phyloP scores from a whole-genome alignment of 2,888 invertebrate species.

The Pterostichus madidus region DNA sequence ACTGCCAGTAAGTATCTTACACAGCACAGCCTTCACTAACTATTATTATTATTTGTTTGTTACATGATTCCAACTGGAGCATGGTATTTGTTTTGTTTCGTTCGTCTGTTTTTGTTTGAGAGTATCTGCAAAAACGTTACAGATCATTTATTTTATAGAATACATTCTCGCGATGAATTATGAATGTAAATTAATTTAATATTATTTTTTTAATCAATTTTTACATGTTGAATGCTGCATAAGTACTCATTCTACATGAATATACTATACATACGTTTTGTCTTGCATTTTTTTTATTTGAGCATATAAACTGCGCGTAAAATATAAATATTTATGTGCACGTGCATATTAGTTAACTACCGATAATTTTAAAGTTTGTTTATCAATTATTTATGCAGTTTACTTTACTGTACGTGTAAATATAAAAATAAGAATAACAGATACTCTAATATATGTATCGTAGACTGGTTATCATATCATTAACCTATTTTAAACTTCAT shows the following conservation, averaged over 20 bases:
- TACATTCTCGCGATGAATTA: no score
- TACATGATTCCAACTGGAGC: constrained; percentile 6
- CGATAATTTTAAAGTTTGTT: not conserved
- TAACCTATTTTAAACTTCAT: constrained; percentile 13
- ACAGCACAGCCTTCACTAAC: constrained; percentile 54
- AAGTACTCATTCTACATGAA: no score
- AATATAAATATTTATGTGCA: not conserved
- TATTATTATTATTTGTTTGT: constrained; percentile 21
- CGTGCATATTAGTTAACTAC: not conserved
- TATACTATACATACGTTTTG: no score
- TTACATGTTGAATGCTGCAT: no score
- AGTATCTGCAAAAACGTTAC: constrained; percentile 17
- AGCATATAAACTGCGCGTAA: no score
- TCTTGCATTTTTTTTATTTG: no score
- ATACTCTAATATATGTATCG: constrained; percentile 20
- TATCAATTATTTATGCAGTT: no score
- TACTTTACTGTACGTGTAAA: no score
- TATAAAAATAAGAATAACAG: not conserved
- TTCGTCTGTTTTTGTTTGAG: constrained; percentile 17
- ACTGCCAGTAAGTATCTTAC: constrained; percentile 60
- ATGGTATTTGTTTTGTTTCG: constrained; percentile 47
- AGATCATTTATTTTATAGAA: no score
- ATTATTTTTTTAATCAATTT: no score
- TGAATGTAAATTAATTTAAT: no score
- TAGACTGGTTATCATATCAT: constrained; percentile 12